phyloP scores from a whole-genome alignment of 2,888 invertebrate species.

The Oscheius sp. region DNA sequence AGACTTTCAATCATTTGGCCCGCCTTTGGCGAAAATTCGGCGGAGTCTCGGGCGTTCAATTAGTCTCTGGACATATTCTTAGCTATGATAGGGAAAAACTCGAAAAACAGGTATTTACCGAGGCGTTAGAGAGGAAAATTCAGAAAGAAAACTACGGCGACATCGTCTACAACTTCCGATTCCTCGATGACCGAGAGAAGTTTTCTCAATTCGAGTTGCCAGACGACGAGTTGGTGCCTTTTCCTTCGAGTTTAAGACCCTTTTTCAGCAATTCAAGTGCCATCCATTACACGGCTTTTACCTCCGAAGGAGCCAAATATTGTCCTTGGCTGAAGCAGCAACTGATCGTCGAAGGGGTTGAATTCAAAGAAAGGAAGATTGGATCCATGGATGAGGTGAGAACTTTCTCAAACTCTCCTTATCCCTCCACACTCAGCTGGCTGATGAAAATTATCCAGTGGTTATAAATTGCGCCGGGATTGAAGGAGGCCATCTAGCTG shows the following conservation, averaged over 20 bases:
- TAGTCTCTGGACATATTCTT: constrained; percentile 55
- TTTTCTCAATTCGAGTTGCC: constrained; percentile 23
- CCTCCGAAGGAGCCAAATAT: constrained; percentile 52
- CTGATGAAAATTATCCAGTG: constrained; percentile 47
- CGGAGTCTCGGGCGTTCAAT: constrained; percentile 47
- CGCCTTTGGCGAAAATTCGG: constrained; percentile 44
- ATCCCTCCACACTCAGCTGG: constrained; percentile 1
- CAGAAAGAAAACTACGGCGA: constrained; percentile 39
- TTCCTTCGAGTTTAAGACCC: too few relatives aligned
- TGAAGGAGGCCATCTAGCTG: constrained; percentile 69
- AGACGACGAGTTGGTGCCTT: constrained; percentile 8
- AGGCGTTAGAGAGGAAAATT: not conserved
- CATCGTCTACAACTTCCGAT: constrained; percentile 53
- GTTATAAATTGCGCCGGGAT: constrained; percentile 73
- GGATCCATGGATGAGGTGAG: constrained; percentile 39
- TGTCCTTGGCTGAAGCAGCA: constrained; percentile 50
- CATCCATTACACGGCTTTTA: constrained; percentile 57
- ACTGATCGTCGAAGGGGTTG: constrained; percentile 36
- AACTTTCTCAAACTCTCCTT: not conserved
- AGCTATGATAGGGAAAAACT: constrained; percentile 38
- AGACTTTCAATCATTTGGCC: constrained; percentile 47
- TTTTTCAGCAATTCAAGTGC: constrained; percentile 30
- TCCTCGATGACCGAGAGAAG: constrained; percentile 37
- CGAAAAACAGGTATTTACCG: constrained; percentile 35
- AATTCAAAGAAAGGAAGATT: constrained; percentile 39